Percentiles rank a stretch among this genome's conserved stretches.
These are phyloP conservation scores for Hydrozoanthus tunicans DNA, from an alignment of 64 coral and sea anemone genomes.

Conservation along the genomic window DNA sequence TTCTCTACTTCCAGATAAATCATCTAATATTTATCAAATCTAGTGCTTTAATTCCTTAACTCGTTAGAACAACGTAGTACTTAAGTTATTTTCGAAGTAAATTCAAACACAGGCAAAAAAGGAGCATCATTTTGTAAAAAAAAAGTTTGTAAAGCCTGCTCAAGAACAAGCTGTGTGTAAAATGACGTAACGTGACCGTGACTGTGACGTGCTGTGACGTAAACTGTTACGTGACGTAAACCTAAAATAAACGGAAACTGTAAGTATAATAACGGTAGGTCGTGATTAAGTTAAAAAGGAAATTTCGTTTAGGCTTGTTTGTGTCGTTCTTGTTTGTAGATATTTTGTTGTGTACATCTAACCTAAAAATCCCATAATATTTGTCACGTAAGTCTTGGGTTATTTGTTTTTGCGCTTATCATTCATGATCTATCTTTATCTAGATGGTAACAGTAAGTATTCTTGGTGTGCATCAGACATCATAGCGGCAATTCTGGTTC, in stretches of 20 bases:
- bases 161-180: conserved; percentile 52
- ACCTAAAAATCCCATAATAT: not conserved
- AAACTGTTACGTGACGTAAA: conserved; percentile 50
- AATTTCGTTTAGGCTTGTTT: not conserved
- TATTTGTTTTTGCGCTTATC: no score
- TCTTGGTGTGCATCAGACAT: no score
- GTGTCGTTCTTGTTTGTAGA: not conserved
- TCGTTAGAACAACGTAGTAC: not conserved
- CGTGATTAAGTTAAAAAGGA: not conserved
- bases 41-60: not conserved
- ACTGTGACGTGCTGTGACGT: conserved; percentile 64
- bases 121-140: conserved; percentile 36
- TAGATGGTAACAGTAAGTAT: no score
- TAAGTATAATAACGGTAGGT: conserved; percentile 52
- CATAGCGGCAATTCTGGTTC: no score
- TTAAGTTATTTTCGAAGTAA: not conserved
- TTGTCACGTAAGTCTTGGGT: not conserved
- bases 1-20: no score
- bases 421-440: no score
- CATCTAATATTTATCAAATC: no score
- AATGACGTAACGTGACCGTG: conserved; percentile 44
- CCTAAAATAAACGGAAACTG: conserved; percentile 38
- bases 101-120: not conserved
- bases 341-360: not conserved
- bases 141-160: not conserved